Base-by-base conservation (phyloP, 2,888 invertebrate genomes). In the Disparrhopalites patrizii region DNA sequence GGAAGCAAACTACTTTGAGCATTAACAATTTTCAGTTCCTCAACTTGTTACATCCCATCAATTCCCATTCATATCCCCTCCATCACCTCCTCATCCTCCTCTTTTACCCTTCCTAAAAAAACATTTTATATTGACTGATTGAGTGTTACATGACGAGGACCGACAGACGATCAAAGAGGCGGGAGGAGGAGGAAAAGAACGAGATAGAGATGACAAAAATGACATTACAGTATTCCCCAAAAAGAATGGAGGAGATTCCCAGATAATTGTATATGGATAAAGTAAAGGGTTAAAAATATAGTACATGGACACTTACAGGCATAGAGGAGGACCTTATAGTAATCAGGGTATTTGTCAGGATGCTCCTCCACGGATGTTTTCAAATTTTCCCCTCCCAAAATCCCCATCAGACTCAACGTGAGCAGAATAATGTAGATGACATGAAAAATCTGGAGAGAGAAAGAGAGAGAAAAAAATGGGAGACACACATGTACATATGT, bases 401-500 rank as follows among this genome's bases (percentile, higher is more conserved):
- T 25, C 20, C 64, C 64, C 28, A 64, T 18, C 15, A 64, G 57
- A 36, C 56, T 64, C 54, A 64, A 31, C 20, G 56, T 57, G 13
- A 56, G 27, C 1, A 64, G 56, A 31, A 64, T 40, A 23, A 64
- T 64, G 64, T 64, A 64, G 31, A 57, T 38, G 5, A 64, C 64
- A 40, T 57, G 55, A 47, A 64, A 57, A 25, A 64, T 64, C 64
- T 64, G 64, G 18, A 55, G 10, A 18, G 3, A 13, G 18, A 55
- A 55, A 31, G 10, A 31, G 23, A 31, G 2, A 55, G 4, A 27
- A 23, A 20, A 31, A 36, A 28, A 56, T 18, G n/a, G 20, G 20
- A 40, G 3, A 5, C 20, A 40, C 40, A 40, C 13, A 40, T 3
- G 20, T 40, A 15, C 7, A 8, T 15, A n/a, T 43, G 43, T 15